Evolutionary conservation across 37 sponge, comb jelly and placozoan genomes (phyloP).

Genomic region (Chondrilla cf. caribensis): DNA sequence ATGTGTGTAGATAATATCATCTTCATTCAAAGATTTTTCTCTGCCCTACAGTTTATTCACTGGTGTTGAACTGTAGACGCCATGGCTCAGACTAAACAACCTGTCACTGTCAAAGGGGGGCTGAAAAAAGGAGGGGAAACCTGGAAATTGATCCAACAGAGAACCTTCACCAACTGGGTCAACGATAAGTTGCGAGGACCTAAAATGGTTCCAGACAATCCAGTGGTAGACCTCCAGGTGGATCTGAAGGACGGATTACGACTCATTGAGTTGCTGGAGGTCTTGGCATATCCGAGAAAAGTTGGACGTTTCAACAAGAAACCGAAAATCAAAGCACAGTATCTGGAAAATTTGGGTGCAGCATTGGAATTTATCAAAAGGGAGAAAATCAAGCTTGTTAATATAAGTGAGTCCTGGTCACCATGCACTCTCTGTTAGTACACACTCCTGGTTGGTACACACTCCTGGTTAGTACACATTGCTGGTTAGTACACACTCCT

Average conservation of each 20-base stretch:
- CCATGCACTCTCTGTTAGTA: no score
- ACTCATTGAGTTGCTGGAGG: constrained; percentile 82
- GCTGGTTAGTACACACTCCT: no score
- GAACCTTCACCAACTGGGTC: constrained; percentile 91
- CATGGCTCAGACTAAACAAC: no score
- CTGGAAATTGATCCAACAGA: constrained; percentile 90
- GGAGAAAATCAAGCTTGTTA: constrained; percentile 80
- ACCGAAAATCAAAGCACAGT: constrained; percentile 56
- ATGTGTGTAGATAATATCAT: no score
- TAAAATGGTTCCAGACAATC: constrained; percentile 31
- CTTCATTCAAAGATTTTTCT: no score
- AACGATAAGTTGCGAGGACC: constrained; percentile 76
- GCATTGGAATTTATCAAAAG: constrained; percentile 63
- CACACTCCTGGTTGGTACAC: no score
- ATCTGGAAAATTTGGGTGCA: constrained; percentile 72
- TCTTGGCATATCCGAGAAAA: constrained; percentile 35
- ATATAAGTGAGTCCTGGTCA: constrained; percentile 66
- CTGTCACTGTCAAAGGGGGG: not conserved
- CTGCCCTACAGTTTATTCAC: no score
- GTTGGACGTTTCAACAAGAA: constrained; percentile 46
- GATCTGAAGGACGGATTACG: constrained; percentile 87
- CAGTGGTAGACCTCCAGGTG: constrained; percentile 56
- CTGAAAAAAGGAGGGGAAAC: constrained; percentile 47
- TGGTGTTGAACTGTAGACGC: no score
- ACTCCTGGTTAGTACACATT: no score